Percentiles rank a stretch among this genome's conserved stretches.
phyloP scores from a whole-genome alignment of 2,888 invertebrate genomes.

The Incurvaria masculella region DNA sequence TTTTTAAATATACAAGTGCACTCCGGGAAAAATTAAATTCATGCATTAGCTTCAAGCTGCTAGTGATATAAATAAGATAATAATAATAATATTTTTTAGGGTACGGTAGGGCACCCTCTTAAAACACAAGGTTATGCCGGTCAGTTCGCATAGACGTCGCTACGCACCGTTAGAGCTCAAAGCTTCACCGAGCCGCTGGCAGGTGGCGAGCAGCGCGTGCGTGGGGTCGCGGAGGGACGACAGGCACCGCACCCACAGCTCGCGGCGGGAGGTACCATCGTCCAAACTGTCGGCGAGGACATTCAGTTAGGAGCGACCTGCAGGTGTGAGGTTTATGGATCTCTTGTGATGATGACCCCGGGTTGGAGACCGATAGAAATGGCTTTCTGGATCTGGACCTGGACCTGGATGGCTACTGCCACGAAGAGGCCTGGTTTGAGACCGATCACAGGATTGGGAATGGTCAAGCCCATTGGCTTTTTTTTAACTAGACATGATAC shows the following conservation, averaged over 20 bases:
- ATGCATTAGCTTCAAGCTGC: too few relatives aligned
- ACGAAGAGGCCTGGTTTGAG: too few relatives aligned
- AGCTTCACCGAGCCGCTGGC: conserved; percentile 14
- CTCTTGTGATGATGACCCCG: too few relatives aligned
- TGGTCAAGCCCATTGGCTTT: too few relatives aligned
- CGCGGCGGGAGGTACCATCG: neutral
- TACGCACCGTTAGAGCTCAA: conserved; percentile 6
- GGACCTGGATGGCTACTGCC: too few relatives aligned
- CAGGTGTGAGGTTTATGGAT: neutral
- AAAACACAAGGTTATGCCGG: conserved; percentile 9
- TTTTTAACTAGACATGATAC: too few relatives aligned
- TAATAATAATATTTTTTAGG: conserved; percentile 22
- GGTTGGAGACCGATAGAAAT: neutral
- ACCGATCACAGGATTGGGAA: too few relatives aligned
- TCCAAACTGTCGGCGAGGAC: neutral
- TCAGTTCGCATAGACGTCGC: too few relatives aligned
- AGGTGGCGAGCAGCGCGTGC: conserved; percentile 18
- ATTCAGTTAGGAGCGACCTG: neutral
- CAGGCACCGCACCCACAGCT: conserved; percentile 21
- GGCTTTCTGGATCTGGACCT: neutral
- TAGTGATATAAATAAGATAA: too few relatives aligned
- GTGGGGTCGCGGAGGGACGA: conserved; percentile 25
- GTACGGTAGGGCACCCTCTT: conserved; percentile 24
- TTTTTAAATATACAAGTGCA: conserved; percentile 21
- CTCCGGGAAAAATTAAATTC: too few relatives aligned